phyloP scores from a whole-genome alignment of 2,113 vertebrate species.

The Lucifuga dentata region DNA sequence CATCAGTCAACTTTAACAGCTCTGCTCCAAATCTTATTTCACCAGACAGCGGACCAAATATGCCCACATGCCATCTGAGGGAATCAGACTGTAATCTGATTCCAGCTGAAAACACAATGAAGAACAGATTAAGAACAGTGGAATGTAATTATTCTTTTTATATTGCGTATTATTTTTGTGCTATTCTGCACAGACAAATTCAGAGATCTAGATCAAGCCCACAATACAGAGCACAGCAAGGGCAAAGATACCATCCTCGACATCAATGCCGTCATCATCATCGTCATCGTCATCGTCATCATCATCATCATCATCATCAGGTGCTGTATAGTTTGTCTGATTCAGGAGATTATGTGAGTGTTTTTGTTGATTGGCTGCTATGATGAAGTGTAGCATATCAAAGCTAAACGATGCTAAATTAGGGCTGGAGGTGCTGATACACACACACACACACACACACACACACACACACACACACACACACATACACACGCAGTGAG shows the following conservation, averaged over 20 bases:
- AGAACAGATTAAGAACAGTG: no score
- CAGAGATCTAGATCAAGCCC: not conserved
- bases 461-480: not conserved
- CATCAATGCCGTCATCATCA: not conserved
- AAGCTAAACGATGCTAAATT: constrained; percentile 42
- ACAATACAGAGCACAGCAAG: not conserved
- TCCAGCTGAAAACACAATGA: no score
- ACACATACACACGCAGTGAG: not conserved
- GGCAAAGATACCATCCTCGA: not conserved
- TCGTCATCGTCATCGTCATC: not conserved
- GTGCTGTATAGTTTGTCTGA: no score
- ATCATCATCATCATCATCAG: not conserved
- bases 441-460: constrained; percentile 34
- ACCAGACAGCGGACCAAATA: no score
- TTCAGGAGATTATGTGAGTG: constrained; percentile 18
- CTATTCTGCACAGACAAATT: not conserved
- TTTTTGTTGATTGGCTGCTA: constrained; percentile 30
- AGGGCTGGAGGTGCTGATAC: constrained; percentile 28
- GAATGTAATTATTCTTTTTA: no score
- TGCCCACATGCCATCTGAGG: no score
- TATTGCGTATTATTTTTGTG: no score
- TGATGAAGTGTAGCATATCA: constrained; percentile 26
- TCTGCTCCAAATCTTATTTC: no score
- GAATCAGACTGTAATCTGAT: constrained; percentile 49
- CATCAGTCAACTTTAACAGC: not conserved